A percentile compares a stretch with the other conserved stretches of the same genome.
These are phyloP conservation scores for Linnaemya vulpina DNA, from an alignment of 2,888 invertebrate species.

Conservation along the genomic window DNA sequence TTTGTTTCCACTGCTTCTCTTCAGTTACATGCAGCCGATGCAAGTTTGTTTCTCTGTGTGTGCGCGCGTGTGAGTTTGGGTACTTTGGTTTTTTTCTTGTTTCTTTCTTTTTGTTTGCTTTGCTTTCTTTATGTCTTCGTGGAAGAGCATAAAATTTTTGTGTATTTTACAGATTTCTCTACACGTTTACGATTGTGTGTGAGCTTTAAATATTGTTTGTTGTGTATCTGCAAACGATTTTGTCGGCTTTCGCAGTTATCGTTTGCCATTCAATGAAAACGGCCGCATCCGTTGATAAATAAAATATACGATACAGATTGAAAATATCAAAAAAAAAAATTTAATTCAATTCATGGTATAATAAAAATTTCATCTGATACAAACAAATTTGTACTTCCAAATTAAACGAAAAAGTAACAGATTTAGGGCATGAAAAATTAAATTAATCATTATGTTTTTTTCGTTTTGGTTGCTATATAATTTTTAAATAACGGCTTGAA, in stretches of 20 bases:
- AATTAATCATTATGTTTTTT: background rate
- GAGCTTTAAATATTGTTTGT: conserved; percentile 64
- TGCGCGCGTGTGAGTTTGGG: background rate
- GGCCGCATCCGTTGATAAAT: conserved; percentile 63
- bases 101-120: conserved; percentile 34
- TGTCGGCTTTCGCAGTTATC: conserved; percentile 75
- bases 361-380: background rate
- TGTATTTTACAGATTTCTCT: conserved; percentile 62
- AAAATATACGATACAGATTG: conserved; percentile 2
- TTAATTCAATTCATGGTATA: too few relatives aligned
- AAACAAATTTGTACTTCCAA: conserved; percentile 5
- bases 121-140: conserved; percentile 44
- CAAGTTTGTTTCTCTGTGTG: background rate
- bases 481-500: conserved; percentile 37
- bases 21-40: conserved; percentile 14
- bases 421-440: background rate
- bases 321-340: conserved; percentile 20
- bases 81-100: conserved; percentile 19
- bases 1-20: conserved; percentile 12
- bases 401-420: conserved; percentile 37
- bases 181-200: conserved; percentile 41
- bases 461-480: background rate
- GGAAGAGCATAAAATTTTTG: conserved; percentile 34
- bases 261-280: conserved; percentile 74
- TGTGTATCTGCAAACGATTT: conserved; percentile 72